phyloP scores from a whole-genome alignment of 2,113 vertebrate genomes.

The Phaethon lepturus region DNA sequence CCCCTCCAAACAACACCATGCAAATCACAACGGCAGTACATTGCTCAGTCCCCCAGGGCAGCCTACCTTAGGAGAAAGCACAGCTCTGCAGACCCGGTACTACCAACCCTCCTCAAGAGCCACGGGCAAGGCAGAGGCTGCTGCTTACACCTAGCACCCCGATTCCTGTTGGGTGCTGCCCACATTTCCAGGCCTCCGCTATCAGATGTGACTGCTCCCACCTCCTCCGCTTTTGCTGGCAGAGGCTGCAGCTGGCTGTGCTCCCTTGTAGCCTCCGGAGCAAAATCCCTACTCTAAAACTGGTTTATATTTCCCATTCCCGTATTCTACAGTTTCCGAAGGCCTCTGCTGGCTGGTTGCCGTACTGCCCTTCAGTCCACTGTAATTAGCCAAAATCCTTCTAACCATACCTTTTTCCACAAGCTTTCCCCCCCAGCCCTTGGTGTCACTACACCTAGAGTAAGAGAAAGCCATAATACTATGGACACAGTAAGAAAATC shows the following conservation, averaged over 20 bases:
- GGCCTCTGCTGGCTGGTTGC: neutral
- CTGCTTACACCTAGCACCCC: neutral
- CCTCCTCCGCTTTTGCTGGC: neutral
- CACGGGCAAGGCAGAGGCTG: neutral
- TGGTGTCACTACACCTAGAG: neutral
- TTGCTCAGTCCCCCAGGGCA: neutral
- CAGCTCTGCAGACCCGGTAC: neutral
- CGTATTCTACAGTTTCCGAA: fast-evolving
- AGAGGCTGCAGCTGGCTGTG: neutral
- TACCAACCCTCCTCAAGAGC: neutral
- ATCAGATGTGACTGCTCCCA: neutral
- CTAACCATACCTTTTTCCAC: neutral
- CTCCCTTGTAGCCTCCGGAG: neutral
- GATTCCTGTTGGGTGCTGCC: fast-evolving
- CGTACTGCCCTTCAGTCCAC: neutral
- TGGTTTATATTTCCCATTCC: neutral
- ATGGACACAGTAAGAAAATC: neutral
- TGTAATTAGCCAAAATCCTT: neutral
- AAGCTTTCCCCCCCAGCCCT: neutral
- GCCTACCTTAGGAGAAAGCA: neutral
- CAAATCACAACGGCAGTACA: neutral
- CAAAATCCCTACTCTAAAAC: neutral
- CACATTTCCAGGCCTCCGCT: neutral
- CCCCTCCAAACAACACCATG: neutral
- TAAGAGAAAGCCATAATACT: neutral